Percentiles rank a stretch among this genome's conserved stretches.
Evolutionary conservation across 64 coral and sea anemone genomes (phyloP).

Genomic region (Stylophora pistillata): DNA sequence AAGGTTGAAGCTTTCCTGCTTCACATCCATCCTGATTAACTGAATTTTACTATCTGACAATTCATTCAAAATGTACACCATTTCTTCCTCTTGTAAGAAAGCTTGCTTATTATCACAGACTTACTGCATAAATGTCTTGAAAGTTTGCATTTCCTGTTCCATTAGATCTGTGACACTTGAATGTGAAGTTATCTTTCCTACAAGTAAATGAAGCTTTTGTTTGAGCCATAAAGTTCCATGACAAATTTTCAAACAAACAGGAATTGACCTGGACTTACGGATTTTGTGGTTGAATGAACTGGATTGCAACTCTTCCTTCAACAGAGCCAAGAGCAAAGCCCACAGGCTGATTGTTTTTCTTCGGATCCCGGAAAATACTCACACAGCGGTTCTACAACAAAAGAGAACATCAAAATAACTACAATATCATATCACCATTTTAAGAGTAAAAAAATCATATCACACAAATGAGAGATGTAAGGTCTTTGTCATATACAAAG

Average conservation of each 20-base stretch:
- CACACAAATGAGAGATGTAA: too few relatives aligned
- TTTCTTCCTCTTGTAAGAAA: too few relatives aligned
- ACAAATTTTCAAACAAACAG: neutral
- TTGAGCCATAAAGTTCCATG: neutral
- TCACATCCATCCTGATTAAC: too few relatives aligned
- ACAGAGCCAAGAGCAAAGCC: constrained; percentile 98
- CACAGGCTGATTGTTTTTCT: constrained; percentile 91
- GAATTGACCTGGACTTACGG: constrained; percentile 63
- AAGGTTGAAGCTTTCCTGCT: too few relatives aligned
- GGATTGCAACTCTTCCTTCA: constrained; percentile 97
- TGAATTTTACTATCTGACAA: neutral
- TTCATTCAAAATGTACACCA: neutral
- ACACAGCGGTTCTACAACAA: constrained; percentile 94
- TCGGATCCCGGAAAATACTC: constrained; percentile 93
- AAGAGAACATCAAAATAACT: neutral
- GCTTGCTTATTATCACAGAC: neutral
- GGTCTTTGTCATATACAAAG: too few relatives aligned
- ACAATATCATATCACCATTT: too few relatives aligned
- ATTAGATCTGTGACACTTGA: constrained; percentile 99
- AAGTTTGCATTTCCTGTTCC: constrained; percentile 57
- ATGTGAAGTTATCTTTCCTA: constrained; percentile 99
- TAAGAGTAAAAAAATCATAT: too few relatives aligned
- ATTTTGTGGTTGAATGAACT: constrained; percentile 94
- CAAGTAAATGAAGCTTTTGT: neutral
- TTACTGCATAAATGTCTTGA: constrained; percentile 99